Conservation (phyloP, 2,113 vertebrate species). For the Apteryx mantelli region DNA sequence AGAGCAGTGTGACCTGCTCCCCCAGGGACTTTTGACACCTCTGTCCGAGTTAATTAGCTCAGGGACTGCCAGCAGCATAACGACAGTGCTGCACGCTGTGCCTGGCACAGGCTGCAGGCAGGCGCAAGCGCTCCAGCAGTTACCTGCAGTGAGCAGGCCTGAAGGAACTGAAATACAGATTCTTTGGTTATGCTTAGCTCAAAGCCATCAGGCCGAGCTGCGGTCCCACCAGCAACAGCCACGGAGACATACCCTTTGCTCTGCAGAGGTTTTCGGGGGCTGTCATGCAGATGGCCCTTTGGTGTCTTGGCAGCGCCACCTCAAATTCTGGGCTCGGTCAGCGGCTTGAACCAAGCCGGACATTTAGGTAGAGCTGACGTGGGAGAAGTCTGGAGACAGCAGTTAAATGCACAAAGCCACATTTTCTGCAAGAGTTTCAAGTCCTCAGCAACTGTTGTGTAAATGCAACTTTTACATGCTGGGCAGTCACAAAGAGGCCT, state of each 20-base stretch:
- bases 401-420: neutral
- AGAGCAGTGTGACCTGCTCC: neutral
- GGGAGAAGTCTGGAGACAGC: neutral
- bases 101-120: neutral
- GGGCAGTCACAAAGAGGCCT: neutral
- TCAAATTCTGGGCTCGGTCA: neutral
- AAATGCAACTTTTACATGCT: neutral
- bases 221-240: neutral
- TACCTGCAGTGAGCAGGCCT: neutral
- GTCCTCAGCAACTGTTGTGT: neutral
- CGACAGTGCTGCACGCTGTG: neutral
- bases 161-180: neutral
- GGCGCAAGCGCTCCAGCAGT: neutral
- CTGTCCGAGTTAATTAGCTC: neutral
- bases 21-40: neutral
- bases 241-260: neutral
- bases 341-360: neutral
- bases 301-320: neutral
- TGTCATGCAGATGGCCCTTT: neutral
- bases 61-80: neutral
- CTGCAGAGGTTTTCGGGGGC: neutral
- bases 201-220: neutral
- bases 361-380: neutral
- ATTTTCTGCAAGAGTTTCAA: neutral
- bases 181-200: neutral